phyloP scores from a whole-genome alignment of 2,797 vertebrate species.

The Zalophus californianus region DNA sequence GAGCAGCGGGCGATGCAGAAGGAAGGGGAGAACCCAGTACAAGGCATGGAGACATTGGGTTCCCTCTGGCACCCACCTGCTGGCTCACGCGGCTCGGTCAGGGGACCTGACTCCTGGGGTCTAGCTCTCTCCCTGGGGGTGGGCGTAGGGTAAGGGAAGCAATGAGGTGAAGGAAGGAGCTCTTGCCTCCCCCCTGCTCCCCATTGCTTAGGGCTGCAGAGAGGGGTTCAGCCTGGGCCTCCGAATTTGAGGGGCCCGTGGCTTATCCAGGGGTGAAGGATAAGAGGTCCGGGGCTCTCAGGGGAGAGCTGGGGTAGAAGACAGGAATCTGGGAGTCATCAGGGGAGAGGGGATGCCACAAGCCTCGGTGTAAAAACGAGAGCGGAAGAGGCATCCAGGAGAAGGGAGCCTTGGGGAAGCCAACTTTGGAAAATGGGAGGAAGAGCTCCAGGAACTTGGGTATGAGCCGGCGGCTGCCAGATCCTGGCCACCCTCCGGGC shows the following conservation, averaged over 20 bases:
- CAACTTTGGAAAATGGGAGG: neutral
- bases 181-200: too few species aligned
- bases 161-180: neutral
- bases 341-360: neutral
- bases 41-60: rapidly evolving
- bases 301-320: neutral
- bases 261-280: neutral
- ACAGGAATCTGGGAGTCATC: neutral
- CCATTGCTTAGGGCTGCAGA: neutral
- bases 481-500: neutral
- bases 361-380: neutral
- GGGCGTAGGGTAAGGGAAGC: neutral
- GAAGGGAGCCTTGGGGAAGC: neutral
- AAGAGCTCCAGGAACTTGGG: neutral
- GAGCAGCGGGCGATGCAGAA: neutral
- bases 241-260: neutral
- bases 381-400: neutral
- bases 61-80: neutral
- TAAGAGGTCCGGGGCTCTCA: neutral
- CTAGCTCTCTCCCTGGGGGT: neutral
- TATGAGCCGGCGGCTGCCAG: neutral
- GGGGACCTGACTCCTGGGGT: neutral
- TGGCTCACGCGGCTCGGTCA: rapidly evolving
- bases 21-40: neutral
- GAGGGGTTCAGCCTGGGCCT: neutral